Evolutionary conservation across 1,140 invertebrate species (phyloP).

Genomic region (Tetramorium alpestre): DNA sequence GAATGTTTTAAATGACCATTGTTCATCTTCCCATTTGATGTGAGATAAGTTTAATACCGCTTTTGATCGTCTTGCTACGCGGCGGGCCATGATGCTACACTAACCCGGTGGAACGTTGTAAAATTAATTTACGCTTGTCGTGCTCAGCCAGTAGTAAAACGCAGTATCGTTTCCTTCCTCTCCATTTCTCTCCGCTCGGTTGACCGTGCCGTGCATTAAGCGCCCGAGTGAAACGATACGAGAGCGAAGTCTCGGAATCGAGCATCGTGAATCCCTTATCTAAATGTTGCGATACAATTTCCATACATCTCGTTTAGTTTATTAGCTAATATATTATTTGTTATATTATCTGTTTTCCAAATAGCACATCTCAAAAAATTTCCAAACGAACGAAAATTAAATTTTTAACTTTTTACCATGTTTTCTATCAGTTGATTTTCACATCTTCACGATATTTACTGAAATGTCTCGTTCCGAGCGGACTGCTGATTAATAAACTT

Average conservation of each 20-base stretch:
- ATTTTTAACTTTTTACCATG: not conserved
- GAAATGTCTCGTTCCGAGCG: not conserved
- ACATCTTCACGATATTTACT: no score
- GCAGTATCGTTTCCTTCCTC: constrained; percentile 60
- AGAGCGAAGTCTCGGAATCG: not conserved
- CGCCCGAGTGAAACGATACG: constrained; percentile 15
- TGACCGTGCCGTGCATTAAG: constrained; percentile 50
- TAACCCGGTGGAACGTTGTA: constrained; percentile 50
- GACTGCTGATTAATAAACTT: not conserved
- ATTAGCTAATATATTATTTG: not conserved
- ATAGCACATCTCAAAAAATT: not conserved
- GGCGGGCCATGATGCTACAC: not conserved
- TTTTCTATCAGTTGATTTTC: not conserved
- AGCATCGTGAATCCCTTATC: not conserved
- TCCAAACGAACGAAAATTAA: not conserved
- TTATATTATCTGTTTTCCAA: not conserved
- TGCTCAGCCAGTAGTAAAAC: constrained; percentile 61
- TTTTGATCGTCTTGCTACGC: not conserved
- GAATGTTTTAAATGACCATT: not conserved
- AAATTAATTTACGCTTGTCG: constrained; percentile 68
- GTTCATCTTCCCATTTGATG: constrained; percentile 13
- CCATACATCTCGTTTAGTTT: not conserved
- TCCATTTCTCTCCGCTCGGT: constrained; percentile 53
- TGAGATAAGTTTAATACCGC: not conserved
- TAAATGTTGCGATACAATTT: not conserved